Evolutionary conservation across 1,140 invertebrate genomes (phyloP).

Genomic region (Saxidomus purpurata): DNA sequence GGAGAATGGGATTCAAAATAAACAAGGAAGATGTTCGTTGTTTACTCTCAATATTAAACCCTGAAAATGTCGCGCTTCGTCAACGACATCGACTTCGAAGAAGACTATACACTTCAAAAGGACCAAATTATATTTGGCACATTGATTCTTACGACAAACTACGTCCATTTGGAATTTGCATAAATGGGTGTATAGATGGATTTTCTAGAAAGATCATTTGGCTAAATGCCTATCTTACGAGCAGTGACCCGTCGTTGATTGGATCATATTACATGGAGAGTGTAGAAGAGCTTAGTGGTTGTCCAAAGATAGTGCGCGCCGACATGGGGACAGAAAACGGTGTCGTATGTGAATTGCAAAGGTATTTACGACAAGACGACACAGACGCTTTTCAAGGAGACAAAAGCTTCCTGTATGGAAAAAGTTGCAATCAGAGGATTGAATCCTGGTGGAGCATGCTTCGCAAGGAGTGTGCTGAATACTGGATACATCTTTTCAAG

Average conservation of each 20-base stretch:
- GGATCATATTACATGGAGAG: constrained; percentile 71
- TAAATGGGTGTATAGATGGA: constrained; percentile 79
- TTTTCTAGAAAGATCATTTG: constrained; percentile 78
- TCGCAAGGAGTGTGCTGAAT: constrained; percentile 57
- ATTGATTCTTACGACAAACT: constrained; percentile 82
- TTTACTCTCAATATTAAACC: neutral
- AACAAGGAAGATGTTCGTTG: constrained; percentile 35
- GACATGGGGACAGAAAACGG: constrained; percentile 70
- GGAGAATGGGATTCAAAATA: neutral
- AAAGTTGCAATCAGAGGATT: constrained; percentile 73
- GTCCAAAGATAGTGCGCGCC: constrained; percentile 47
- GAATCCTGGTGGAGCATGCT: constrained; percentile 72
- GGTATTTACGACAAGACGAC: constrained; percentile 58
- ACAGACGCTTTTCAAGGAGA: constrained; percentile 57
- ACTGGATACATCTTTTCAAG: constrained; percentile 68
- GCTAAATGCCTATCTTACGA: constrained; percentile 74
- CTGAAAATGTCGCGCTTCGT: constrained; percentile 14
- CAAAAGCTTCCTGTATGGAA: constrained; percentile 68
- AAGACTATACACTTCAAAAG: constrained; percentile 69
- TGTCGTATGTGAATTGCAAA: constrained; percentile 62
- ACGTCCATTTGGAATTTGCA: constrained; percentile 78
- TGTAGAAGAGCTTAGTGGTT: constrained; percentile 51
- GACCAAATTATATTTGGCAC: constrained; percentile 81
- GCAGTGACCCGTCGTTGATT: constrained; percentile 70
- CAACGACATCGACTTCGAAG: constrained; percentile 50